phyloP scores from a whole-genome alignment of 2,888 invertebrate species.

The Tridacna gigas region DNA sequence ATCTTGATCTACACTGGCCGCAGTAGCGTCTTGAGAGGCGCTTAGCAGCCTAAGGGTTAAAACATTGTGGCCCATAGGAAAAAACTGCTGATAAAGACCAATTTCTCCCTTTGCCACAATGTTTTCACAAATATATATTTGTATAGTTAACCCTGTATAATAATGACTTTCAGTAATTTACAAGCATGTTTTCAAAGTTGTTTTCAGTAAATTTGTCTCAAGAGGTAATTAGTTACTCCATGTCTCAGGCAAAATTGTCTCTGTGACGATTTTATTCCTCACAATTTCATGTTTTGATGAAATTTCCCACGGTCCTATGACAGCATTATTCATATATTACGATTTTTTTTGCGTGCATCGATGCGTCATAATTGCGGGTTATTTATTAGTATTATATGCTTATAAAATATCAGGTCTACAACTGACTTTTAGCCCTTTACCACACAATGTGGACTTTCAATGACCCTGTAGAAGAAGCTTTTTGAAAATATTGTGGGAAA shows the following conservation, averaged over 20 bases:
- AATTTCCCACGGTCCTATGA: conserved; percentile 60
- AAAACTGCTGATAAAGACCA: neutral
- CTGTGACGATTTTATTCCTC: conserved; percentile 50
- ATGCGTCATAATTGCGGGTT: conserved; percentile 56
- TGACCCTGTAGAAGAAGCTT: neutral
- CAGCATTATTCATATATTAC: conserved; percentile 59
- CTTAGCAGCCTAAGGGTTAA: too few relatives aligned
- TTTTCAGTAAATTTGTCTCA: neutral
- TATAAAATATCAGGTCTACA: conserved; percentile 42
- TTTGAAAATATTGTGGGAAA: too few relatives aligned
- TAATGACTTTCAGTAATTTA: neutral
- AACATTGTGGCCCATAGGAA: too few relatives aligned
- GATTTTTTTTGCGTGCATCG: conserved; percentile 53
- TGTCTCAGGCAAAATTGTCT: conserved; percentile 14
- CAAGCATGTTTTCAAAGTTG: neutral
- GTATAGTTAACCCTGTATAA: neutral
- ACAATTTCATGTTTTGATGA: conserved; percentile 50
- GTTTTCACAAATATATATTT: neutral
- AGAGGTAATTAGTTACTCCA: neutral
- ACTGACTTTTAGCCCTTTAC: neutral
- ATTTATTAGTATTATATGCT: conserved; percentile 58
- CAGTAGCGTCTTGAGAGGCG: too few relatives aligned
- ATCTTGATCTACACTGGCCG: too few relatives aligned
- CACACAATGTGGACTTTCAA: neutral
- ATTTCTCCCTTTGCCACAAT: neutral